Conservation (phyloP, 2,113 vertebrate species). For the Corythaeola cristata region DNA sequence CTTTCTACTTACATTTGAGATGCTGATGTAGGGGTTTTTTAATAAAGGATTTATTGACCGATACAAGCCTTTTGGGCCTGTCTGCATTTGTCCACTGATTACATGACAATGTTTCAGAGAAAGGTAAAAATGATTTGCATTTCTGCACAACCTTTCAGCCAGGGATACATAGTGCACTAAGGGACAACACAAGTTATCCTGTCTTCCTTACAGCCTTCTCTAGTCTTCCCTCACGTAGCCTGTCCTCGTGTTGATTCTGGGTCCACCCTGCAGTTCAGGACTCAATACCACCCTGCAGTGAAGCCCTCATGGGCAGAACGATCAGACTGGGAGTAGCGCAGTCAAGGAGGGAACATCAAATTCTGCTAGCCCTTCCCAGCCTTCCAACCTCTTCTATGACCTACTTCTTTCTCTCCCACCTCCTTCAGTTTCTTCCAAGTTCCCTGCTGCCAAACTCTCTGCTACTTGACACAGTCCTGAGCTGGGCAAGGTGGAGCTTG, state of each 20-base stretch:
- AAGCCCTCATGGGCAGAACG: background rate
- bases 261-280: background rate
- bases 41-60: background rate
- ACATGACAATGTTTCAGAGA: background rate
- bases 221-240: background rate
- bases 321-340: background rate
- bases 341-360: background rate
- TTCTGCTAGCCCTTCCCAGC: background rate
- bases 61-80: background rate
- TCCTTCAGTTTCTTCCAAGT: background rate
- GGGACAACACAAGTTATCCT: background rate
- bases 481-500: background rate
- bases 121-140: background rate
- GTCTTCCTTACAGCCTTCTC: background rate
- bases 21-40: background rate
- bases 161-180: background rate
- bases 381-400: background rate
- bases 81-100: background rate
- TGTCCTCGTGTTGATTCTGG: background rate
- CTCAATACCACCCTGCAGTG: background rate
- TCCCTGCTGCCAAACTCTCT: background rate
- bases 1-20: background rate
- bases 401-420: background rate
- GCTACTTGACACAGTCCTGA: background rate
- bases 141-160: background rate